Evolutionary conservation across 2,797 vertebrate genomes (phyloP).

Genomic region (Gallinago solitaria): DNA sequence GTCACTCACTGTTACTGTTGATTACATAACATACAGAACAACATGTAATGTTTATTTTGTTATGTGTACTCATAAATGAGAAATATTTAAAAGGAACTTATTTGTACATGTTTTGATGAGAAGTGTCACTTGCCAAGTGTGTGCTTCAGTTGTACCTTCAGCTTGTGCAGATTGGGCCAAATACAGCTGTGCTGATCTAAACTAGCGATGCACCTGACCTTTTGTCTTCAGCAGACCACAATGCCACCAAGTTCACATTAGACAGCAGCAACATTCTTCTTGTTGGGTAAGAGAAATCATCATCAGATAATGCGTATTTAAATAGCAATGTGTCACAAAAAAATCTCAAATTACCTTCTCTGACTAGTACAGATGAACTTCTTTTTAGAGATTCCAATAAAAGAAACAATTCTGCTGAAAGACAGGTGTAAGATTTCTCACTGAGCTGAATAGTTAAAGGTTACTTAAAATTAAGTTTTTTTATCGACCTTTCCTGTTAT

Average conservation of each 20-base stretch:
- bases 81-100: neutral
- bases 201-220: neutral
- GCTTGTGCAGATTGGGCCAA: neutral
- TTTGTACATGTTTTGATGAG: neutral
- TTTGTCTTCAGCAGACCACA: neutral
- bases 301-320: neutral
- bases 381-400: neutral
- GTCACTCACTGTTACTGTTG: neutral
- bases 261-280: neutral
- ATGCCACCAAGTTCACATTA: neutral
- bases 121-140: neutral
- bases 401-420: neutral
- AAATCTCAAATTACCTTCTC: neutral
- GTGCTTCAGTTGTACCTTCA: neutral
- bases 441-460: neutral
- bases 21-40: neutral
- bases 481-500: neutral
- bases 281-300: neutral
- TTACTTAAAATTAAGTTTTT: neutral
- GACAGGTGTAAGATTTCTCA: neutral
- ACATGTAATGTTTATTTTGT: neutral
- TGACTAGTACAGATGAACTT: neutral
- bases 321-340: neutral
- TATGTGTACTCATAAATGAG: neutral
- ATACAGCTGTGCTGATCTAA: neutral